Base-by-base conservation (phyloP, 92 coral and sea anemone species). In the Phymanthus crucifer region DNA sequence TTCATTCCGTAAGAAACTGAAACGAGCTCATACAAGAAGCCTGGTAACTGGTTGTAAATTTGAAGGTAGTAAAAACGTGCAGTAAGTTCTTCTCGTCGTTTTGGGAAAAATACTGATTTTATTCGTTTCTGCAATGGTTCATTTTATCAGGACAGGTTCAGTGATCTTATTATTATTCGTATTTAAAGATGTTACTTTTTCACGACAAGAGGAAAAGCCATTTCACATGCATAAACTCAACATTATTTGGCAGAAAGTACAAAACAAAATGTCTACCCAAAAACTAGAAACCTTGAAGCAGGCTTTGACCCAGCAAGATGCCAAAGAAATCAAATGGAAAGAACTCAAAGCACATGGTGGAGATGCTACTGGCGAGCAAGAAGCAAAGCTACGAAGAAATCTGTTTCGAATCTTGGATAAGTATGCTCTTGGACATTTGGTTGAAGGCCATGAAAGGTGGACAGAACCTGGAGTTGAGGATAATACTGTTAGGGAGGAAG, bases 351-450 rank as follows among this genome's bases (percentile, higher is more conserved):
- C 87, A 17, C 79, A 71, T 9, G 99, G 99, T 32, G 90, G 87
- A n/a, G 99, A 95, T 72, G 84, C 92, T 54, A 86, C 73, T 70
- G 99, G 99, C 32, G 87, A 87, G n/a, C 74, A 86, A 84, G 98
- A 87, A 65, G 96, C 96, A 16, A 75, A 72, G 34, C 57, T 95
- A 2, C 77, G 98, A 32, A 83, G 80, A 13, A 89, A 87, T 77
- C 85, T 95, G 81, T 72, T 85, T n/a, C 69, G 81, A 5, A 82
- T 95, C 16, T 78, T 95, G 72, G 85, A 90, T 6, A 85, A 87
- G 46, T 89, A 86, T 83, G 96, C 91, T 16, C 72, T 86, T 64
- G 71, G 77, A 17, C 80, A 79, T 43, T 70, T 85, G 72, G 88
- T 84, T 54, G 64, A 54, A 37, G 69, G 76, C 23, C 80, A 84